These are phyloP conservation scores for Cepaea nemoralis DNA, from an alignment of 1,140 invertebrate species.

Conservation along the genomic window DNA sequence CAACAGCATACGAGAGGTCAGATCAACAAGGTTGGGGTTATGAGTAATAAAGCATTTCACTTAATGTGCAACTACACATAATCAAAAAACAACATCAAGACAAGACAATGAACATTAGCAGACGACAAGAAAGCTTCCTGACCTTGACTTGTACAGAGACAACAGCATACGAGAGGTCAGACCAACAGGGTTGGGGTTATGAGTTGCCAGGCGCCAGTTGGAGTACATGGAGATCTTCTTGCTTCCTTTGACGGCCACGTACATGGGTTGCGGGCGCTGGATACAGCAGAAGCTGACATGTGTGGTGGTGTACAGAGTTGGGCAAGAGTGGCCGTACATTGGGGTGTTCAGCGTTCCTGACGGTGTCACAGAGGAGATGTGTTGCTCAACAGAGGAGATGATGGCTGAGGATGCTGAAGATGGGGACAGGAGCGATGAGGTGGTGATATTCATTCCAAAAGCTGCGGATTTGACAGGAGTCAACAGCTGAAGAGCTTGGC, in stretches of 20 bases:
- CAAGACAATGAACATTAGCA: neutral
- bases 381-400: neutral
- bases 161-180: constrained; percentile 80
- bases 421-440: constrained; percentile 10
- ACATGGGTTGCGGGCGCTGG: constrained; percentile 94
- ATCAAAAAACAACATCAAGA: neutral
- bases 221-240: constrained; percentile 97
- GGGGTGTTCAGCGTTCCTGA: constrained; percentile 21
- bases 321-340: constrained; percentile 63
- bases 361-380: constrained; percentile 24
- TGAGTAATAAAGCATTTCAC: too few species aligned
- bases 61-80: too few species aligned
- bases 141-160: constrained; percentile 72
- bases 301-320: constrained; percentile 59
- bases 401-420: constrained; percentile 8
- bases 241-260: constrained; percentile 79
- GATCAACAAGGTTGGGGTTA: constrained; percentile 79
- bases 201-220: constrained; percentile 84
- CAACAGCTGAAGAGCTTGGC: neutral
- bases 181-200: constrained; percentile 79
- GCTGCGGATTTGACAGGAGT: constrained; percentile 5
- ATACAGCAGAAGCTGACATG: constrained; percentile 88
- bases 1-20: constrained; percentile 80
- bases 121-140: neutral
- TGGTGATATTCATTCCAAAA: neutral